A percentile compares a stretch with the other conserved stretches of the same genome.
phyloP scores from a whole-genome alignment of 2,888 invertebrate species.

The Heliconius hortense region DNA sequence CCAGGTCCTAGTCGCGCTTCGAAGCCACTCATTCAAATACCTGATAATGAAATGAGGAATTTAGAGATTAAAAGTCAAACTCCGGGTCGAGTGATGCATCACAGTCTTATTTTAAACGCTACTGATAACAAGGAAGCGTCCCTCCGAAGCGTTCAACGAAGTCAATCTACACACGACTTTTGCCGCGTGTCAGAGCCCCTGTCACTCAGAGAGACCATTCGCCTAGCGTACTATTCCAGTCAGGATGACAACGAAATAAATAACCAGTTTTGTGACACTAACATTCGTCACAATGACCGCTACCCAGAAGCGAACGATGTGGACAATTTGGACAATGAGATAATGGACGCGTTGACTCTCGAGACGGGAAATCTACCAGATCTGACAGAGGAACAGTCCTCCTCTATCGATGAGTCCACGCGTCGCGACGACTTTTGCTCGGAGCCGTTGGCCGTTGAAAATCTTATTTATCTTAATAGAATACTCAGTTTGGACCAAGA shows the following conservation, averaged over 20 bases:
- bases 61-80: conserved; percentile 37
- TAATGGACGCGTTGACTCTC: conserved; percentile 66
- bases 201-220: conserved; percentile 46
- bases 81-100: conserved; percentile 51
- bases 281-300: conserved; percentile 72
- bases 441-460: conserved; percentile 59
- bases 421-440: conserved; percentile 64
- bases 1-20: conserved; percentile 40
- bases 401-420: conserved; percentile 68
- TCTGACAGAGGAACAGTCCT: conserved; percentile 68
- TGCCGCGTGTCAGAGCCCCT: conserved; percentile 34
- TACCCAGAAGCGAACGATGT: conserved; percentile 72
- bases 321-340: conserved; percentile 67
- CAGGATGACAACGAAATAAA: conserved; percentile 37
- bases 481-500: conserved; percentile 62
- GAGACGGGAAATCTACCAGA: conserved; percentile 70
- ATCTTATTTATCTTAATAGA: conserved; percentile 63
- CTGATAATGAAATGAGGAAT: conserved; percentile 37
- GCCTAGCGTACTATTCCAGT: conserved; percentile 49
- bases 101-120: conserved; percentile 56
- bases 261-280: conserved; percentile 63
- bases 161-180: conserved; percentile 61
- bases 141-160: conserved; percentile 54
- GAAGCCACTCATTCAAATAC: conserved; percentile 26
- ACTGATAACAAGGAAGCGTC: conserved; percentile 55